Conservation (phyloP, 1,140 invertebrate species). For the Arctopsyche grandis region DNA sequence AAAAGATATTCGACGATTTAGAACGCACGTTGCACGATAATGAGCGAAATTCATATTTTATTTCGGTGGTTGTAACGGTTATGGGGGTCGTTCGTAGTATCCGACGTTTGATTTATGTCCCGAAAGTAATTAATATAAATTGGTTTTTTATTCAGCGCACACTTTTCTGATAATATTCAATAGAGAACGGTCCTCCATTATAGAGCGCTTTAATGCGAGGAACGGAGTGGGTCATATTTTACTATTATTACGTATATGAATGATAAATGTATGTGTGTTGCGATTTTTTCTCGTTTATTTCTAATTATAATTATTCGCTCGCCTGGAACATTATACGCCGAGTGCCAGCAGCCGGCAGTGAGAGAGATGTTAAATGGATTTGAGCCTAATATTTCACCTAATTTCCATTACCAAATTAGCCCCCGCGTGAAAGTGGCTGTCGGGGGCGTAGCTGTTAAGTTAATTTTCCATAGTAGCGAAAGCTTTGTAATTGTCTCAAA, state of each 20-base stretch:
- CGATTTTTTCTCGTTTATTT: too few relatives aligned
- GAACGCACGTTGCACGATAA: background rate
- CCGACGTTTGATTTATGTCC: slow-evolving; percentile 6
- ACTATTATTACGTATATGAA: too few relatives aligned
- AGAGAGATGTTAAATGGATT: slow-evolving; percentile 32
- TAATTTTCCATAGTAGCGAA: slow-evolving; percentile 43
- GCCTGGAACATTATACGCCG: background rate
- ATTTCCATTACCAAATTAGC: slow-evolving; percentile 45
- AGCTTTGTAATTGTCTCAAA: slow-evolving; percentile 44
- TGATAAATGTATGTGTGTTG: too few relatives aligned
- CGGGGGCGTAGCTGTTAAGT: slow-evolving; percentile 32
- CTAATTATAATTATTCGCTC: background rate
- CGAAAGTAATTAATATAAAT: slow-evolving; percentile 21
- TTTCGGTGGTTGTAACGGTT: background rate
- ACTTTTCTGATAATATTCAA: background rate
- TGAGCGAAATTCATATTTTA: background rate
- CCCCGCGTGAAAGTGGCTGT: slow-evolving; percentile 24
- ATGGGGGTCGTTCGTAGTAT: too few relatives aligned
- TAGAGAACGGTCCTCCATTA: background rate
- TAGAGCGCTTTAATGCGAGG: background rate
- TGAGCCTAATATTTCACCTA: slow-evolving; percentile 42
- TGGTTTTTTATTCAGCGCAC: slow-evolving; percentile 8
- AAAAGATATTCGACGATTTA: too few relatives aligned
- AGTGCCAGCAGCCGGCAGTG: background rate
- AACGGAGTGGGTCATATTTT: background rate